phyloP scores from a whole-genome alignment of 1,140 invertebrate species.

The Mizuhopecten yessoensis region DNA sequence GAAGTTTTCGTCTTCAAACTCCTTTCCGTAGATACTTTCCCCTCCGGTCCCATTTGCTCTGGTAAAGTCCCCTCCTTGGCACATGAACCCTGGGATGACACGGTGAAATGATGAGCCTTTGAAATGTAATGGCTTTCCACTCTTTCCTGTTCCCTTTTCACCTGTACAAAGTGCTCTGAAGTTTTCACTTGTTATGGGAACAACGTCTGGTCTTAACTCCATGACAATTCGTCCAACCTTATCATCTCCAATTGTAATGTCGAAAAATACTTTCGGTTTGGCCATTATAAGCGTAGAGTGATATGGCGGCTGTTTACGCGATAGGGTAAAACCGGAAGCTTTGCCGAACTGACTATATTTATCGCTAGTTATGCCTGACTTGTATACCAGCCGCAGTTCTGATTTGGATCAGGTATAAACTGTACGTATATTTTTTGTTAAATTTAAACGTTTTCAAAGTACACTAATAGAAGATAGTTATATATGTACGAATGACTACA shows the following conservation, averaged over 20 bases:
- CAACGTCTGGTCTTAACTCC: slow-evolving; percentile 88
- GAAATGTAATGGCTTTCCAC: too few species aligned
- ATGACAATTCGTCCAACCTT: slow-evolving; percentile 75
- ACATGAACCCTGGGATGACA: slow-evolving; percentile 87
- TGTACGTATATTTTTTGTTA: too few species aligned
- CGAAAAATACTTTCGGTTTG: slow-evolving; percentile 84
- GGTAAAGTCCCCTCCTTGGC: slow-evolving; percentile 98
- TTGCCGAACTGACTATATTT: not conserved
- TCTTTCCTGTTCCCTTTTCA: slow-evolving; percentile 85
- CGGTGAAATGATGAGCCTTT: slow-evolving; percentile 83
- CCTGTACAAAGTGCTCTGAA: slow-evolving; percentile 96
- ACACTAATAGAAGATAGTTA: too few species aligned
- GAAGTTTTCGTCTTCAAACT: slow-evolving; percentile 99
- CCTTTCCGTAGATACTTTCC: slow-evolving; percentile 97
- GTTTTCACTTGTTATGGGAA: slow-evolving; percentile 94
- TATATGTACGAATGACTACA: too few species aligned
- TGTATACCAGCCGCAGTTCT: too few species aligned
- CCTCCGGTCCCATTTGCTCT: slow-evolving; percentile 98
- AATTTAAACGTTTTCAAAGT: too few species aligned
- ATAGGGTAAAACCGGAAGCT: too few species aligned
- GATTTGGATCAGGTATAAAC: too few species aligned
- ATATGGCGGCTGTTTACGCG: not conserved
- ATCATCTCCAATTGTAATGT: slow-evolving; percentile 75
- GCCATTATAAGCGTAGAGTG: slow-evolving; percentile 17
- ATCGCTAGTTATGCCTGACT: not conserved